Base-by-base conservation (phyloP, 2,113 vertebrate species). In the Pelvicachromis taeniatus region DNA sequence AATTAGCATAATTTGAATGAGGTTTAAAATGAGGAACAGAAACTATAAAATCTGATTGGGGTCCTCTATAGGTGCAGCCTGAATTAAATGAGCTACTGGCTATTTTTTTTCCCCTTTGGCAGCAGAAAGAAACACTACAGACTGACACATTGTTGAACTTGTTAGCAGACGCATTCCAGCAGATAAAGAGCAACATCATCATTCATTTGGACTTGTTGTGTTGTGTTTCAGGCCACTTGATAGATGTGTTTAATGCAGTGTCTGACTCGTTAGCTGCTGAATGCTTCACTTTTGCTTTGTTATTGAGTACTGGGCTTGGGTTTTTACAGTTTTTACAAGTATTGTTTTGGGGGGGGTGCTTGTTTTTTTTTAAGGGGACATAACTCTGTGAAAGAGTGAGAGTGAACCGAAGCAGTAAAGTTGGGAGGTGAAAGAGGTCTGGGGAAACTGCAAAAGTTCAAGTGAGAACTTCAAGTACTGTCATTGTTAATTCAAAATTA, bases 161-260 rank as follows among this genome's bases (percentile, higher is more conserved):
- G 45, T 52, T 52, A 52, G 26, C 45, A 75, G 70, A 75, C 26
- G 1, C 45, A 75, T 52, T 65, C 45, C 45, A 33, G 17, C 70
- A 75, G 23, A 52, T 75, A 52, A 29, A 52, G 16, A 75, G 70
- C 70, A 52, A 52, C 70, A 75, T 50, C 45, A 75, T 75, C 70
- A 75, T 48, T 75, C 70, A 75, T 52, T 13, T 52, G 45, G 70
- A 75, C 42, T 75, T 75, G 68, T 50, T 73, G 45, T 75, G 70
- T 3, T 75, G 70, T 52, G 70, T 16, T 31, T 31, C 70, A 52
- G 70, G 70, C 45, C 26, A 75, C 26, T 31, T 75, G 45, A 75
- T 52, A 31, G 45, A 75, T 75, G 70, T 75, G 45, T 1, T 75
- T 52, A 13, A 75, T 75, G 70, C 45, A 75, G 52, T 31, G 70